Base-by-base conservation (phyloP, 1,140 invertebrate genomes). In the Drosophila serrata region DNA sequence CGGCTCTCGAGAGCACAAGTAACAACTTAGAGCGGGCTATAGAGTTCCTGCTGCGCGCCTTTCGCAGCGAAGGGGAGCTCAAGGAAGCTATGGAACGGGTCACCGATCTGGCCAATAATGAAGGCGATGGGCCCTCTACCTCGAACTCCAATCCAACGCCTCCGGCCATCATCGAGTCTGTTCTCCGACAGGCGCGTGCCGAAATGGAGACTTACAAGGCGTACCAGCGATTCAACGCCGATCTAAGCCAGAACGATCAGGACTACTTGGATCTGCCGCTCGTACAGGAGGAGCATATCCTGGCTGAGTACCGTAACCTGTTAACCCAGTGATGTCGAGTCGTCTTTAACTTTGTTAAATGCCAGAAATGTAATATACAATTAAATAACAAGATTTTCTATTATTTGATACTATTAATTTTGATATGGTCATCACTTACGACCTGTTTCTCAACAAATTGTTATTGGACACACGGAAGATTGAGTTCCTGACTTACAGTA, bases 261-360 rank as follows among this genome's bases (percentile, higher is more conserved):
- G 95, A 95, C 65, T 94, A 96, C 82, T 87, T 95, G 37, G 94
- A 95, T 88, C 90, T 95, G 15, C 93, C 94, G 2, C 91, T 96
- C 12, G 73, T 92, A 4, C 94, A 94, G 58, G 95, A 95, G 88
- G 94, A 95, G 84, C 91, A 94, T 39, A 94, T 95, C 67, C 93
- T 95, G 2, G 92, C 91, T 6, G 94, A 95, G 82, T 96, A 95
- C 90, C 93, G 95, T 79, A 93, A 93, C 1, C 84, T 95, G 31
- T 92, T 95, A 19, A 93, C 93, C 76, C 85, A 86, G 62, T 91
- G 17, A 75, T 8, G 35, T 60, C 11, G 9, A n/a, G 11, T 29
- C 0, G 3, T 9, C 15, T 22, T 19, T 15, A 15, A 12, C 31
- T 19, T 62, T 29, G n/a, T n/a, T 24, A 51, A 8, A 24, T 56